Evolutionary conservation across 2,113 vertebrate genomes (phyloP).

Genomic region (Chloebia gouldiae): DNA sequence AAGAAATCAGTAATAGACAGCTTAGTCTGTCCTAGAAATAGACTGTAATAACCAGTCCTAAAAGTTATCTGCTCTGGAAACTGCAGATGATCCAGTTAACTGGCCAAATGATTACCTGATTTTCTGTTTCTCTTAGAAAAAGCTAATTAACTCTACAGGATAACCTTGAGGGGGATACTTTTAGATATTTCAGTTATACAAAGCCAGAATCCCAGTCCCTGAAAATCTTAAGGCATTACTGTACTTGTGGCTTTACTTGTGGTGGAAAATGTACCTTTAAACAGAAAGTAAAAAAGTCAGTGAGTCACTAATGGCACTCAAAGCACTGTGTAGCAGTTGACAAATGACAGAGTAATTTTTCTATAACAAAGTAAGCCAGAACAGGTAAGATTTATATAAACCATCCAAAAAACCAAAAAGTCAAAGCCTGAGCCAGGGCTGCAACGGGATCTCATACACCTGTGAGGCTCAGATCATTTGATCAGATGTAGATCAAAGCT

Average conservation of each 20-base stretch:
- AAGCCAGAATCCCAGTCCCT: neutral
- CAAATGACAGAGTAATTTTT: neutral
- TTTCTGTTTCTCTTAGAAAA: neutral
- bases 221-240: neutral
- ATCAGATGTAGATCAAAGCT: neutral
- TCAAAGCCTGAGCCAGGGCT: neutral
- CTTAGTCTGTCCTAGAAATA: neutral
- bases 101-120: neutral
- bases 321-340: neutral
- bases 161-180: neutral
- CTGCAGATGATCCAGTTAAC: neutral
- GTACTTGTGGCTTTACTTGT: neutral
- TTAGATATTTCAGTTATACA: neutral
- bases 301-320: neutral
- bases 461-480: neutral
- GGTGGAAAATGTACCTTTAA: neutral
- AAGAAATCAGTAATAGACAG: neutral
- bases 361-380: neutral
- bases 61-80: neutral
- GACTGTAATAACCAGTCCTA: neutral
- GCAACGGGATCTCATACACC: rapidly evolving
- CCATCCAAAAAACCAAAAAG: neutral
- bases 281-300: neutral
- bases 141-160: neutral
- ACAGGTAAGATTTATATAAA: neutral